phyloP scores from a whole-genome alignment of 2,113 vertebrate species.

The Scortum barcoo region DNA sequence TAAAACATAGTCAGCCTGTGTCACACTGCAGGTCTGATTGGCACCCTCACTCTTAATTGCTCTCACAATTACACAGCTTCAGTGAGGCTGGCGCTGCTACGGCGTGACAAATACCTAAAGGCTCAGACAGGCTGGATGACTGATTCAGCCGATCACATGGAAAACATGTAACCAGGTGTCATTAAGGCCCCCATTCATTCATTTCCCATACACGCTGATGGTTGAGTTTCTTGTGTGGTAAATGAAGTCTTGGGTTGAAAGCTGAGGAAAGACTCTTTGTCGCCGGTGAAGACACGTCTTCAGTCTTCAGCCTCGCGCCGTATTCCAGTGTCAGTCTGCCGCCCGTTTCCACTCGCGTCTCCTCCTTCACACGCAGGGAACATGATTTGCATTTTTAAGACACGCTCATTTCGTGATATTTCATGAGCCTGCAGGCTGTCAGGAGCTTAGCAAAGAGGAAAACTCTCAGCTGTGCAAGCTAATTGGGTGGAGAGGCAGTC shows the following conservation, averaged over 20 bases:
- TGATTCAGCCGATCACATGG: slow-evolving; percentile 28
- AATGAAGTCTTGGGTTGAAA: not conserved
- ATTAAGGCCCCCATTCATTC: slow-evolving; percentile 15
- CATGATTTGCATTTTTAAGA: slow-evolving; percentile 61
- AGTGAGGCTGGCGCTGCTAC: not conserved
- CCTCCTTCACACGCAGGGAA: slow-evolving; percentile 9
- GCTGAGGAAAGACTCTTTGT: not conserved
- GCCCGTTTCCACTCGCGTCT: slow-evolving; percentile 18
- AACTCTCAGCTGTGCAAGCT: slow-evolving; percentile 32
- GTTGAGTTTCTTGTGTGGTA: not conserved
- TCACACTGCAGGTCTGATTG: slow-evolving; percentile 26
- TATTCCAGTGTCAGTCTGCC: slow-evolving; percentile 8
- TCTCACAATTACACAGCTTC: slow-evolving; percentile 21
- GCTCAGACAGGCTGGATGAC: slow-evolving; percentile 7
- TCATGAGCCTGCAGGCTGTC: slow-evolving; percentile 49
- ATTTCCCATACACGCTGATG: not conserved
- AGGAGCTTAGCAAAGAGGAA: slow-evolving; percentile 34
- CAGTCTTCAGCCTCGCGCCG: not conserved
- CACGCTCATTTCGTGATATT: slow-evolving; percentile 56
- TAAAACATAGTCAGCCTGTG: slow-evolving; percentile 8
- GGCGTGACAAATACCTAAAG: slow-evolving; percentile 40
- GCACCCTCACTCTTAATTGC: slow-evolving; percentile 24
- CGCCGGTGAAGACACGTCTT: not conserved
- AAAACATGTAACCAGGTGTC: slow-evolving; percentile 8
- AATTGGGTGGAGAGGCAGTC: slow-evolving; percentile 40